Evolutionary conservation across 2,113 vertebrate genomes (phyloP).

Genomic region (Oreochromis niloticus): DNA sequence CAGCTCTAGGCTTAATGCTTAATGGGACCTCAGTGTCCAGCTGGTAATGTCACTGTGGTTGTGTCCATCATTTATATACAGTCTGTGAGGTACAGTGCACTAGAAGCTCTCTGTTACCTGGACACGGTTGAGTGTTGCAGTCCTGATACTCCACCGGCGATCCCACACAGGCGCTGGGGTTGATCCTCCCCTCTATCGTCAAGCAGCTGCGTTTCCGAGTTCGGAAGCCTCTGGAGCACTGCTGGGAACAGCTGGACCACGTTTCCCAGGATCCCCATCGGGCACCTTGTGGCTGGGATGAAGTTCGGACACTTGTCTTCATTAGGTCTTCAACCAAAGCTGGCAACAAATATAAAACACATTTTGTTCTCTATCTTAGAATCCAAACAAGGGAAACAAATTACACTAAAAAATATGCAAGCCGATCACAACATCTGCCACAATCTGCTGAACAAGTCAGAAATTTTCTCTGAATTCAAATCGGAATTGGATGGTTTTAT

Average conservation of each 20-base stretch:
- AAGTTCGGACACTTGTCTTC: slow-evolving; percentile 62
- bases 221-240: slow-evolving; percentile 84
- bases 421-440: neutral
- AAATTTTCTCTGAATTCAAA: neutral
- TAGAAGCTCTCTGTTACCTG: slow-evolving; percentile 56
- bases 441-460: neutral
- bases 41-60: neutral
- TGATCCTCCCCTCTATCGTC: slow-evolving; percentile 41
- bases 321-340: slow-evolving; percentile 87
- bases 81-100: neutral
- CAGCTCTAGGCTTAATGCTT: neutral
- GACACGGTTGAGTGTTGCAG: slow-evolving; percentile 83
- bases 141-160: slow-evolving; percentile 85
- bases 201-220: slow-evolving; percentile 67
- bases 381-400: neutral
- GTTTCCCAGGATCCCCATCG: slow-evolving; percentile 87
- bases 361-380: neutral
- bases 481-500: neutral
- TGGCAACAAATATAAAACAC: slow-evolving; percentile 37
- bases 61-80: neutral
- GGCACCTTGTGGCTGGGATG: slow-evolving; percentile 74
- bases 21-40: neutral
- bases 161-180: slow-evolving; percentile 37
- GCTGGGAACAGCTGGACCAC: slow-evolving; percentile 91
- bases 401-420: neutral